Evolutionary conservation across 2,113 vertebrate genomes (phyloP).

Genomic region (Siphamia tubifer): DNA sequence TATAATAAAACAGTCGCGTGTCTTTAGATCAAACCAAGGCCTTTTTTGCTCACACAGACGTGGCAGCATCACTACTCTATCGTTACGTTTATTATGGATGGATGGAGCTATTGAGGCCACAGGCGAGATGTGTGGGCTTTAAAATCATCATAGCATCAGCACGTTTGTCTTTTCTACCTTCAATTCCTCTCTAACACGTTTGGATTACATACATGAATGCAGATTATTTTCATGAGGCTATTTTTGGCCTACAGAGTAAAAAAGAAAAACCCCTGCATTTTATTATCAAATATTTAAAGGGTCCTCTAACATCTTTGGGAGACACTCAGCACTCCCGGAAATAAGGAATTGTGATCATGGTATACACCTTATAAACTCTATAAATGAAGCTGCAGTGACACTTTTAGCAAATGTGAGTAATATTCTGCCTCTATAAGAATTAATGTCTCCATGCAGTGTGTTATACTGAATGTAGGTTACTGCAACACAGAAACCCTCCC

Average conservation of each 20-base stretch:
- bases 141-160: neutral
- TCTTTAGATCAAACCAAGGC: constrained; percentile 3
- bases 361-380: neutral
- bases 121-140: neutral
- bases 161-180: neutral
- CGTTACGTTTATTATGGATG: constrained; percentile 18
- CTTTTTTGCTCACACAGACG: neutral
- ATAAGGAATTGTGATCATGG: neutral
- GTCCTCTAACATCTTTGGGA: neutral
- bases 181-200: neutral
- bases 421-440: neutral
- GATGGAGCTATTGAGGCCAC: constrained; percentile 5
- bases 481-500: constrained; percentile 12
- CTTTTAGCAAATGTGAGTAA: neutral
- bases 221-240: neutral
- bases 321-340: neutral
- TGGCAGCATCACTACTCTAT: neutral
- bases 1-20: neutral
- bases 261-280: neutral
- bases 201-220: neutral
- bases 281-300: constrained; percentile 8
- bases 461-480: constrained; percentile 17
- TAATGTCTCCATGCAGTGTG: neutral
- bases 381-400: neutral
- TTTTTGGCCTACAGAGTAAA: constrained; percentile 18